phyloP scores from a whole-genome alignment of 2,113 vertebrate genomes.

The Myocastor coypus region DNA sequence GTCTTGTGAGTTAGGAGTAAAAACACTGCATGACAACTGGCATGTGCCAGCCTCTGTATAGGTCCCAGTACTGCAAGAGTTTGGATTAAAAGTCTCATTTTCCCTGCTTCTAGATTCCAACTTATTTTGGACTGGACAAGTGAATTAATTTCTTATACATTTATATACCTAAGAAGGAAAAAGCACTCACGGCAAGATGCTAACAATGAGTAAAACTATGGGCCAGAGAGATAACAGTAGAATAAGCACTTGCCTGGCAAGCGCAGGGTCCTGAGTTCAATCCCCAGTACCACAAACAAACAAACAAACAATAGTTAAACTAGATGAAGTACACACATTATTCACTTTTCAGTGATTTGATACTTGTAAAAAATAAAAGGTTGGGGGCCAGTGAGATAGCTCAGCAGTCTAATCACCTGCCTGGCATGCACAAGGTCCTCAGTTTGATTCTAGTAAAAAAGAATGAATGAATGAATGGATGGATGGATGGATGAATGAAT shows the following conservation, averaged over 20 bases:
- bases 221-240: too few species aligned
- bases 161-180: background rate
- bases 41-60: background rate
- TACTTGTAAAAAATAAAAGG: slow-evolving; percentile 16
- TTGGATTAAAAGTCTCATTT: background rate
- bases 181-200: background rate
- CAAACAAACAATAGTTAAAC: background rate
- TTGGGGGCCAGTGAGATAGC: background rate
- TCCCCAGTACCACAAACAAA: too few species aligned
- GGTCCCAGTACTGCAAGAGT: background rate
- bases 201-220: background rate
- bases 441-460: too few species aligned
- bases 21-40: background rate
- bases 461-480: too few species aligned
- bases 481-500: too few species aligned
- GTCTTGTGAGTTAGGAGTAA: background rate
- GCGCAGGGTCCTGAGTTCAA: too few species aligned
- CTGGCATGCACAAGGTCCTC: too few species aligned
- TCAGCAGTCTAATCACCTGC: too few species aligned
- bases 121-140: background rate
- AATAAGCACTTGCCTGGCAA: too few species aligned
- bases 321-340: background rate
- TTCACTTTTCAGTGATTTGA: background rate
- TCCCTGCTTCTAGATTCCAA: background rate
- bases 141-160: background rate